Evolutionary conservation across 2,797 vertebrate genomes (phyloP).

Genomic region (Mycteria americana): DNA sequence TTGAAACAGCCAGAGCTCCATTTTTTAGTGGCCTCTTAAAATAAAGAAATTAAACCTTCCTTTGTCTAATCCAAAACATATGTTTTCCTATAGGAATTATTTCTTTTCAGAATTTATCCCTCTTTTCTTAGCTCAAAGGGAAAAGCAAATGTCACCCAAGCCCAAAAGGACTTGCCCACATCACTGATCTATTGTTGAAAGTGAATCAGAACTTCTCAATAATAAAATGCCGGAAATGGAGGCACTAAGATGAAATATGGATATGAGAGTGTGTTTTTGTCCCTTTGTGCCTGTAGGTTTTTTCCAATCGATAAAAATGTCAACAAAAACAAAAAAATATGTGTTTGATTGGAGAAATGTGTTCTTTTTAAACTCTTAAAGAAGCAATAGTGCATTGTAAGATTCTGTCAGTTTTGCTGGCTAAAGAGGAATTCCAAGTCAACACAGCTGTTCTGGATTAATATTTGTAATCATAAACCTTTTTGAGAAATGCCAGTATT

Average conservation of each 20-base stretch:
- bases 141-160: not conserved
- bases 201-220: not conserved
- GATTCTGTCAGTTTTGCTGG: not conserved
- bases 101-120: not conserved
- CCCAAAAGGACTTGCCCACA: not conserved
- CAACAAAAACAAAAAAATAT: not conserved
- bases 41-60: not conserved
- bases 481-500: not conserved
- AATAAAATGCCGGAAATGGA: not conserved
- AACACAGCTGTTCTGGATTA: slow-evolving; percentile 33
- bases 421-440: not conserved
- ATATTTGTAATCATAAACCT: not conserved
- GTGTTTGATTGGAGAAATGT: not conserved
- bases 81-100: not conserved
- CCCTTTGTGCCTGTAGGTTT: not conserved
- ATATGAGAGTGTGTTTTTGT: not conserved
- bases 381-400: not conserved
- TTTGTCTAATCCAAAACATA: not conserved
- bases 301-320: slow-evolving; percentile 24
- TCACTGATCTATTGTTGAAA: not conserved
- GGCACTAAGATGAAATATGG: not conserved
- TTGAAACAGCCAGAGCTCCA: not conserved
- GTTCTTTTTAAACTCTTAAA: not conserved
- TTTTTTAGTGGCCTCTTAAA: not conserved
- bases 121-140: not conserved